These are phyloP conservation scores for Drosophila sordidula DNA, from an alignment of 2,888 invertebrate species.

Conservation along the genomic window DNA sequence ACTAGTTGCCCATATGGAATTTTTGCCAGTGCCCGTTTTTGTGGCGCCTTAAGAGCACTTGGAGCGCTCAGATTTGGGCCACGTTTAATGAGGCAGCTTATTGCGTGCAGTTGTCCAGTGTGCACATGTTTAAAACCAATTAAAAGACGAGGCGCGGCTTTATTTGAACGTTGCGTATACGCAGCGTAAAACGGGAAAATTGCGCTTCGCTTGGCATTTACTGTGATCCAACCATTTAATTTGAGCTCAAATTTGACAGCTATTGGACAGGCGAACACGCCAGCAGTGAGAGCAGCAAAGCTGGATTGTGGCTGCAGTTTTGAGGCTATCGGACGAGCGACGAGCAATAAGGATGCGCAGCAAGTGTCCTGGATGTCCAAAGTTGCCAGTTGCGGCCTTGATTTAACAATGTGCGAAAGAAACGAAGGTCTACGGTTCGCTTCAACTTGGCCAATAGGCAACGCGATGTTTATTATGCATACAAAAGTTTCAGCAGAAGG, in stretches of 20 bases:
- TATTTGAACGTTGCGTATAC: constrained; percentile 41
- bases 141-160: constrained; percentile 29
- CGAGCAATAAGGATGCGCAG: constrained; percentile 19
- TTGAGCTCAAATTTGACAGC: constrained; percentile 72
- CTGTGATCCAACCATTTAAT: constrained; percentile 54
- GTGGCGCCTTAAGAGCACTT: constrained; percentile 44
- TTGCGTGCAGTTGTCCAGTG: constrained; percentile 14
- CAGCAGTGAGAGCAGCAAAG: background rate
- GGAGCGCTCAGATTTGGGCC: constrained; percentile 44
- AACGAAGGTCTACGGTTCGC: background rate
- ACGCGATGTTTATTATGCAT: background rate
- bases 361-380: constrained; percentile 4
- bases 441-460: constrained; percentile 10
- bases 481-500: background rate
- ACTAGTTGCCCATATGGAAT: constrained; percentile 28
- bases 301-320: constrained; percentile 44
- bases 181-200: constrained; percentile 29
- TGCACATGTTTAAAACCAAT: constrained; percentile 32
- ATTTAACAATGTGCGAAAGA: constrained; percentile 15
- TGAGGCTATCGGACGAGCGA: constrained; percentile 33
- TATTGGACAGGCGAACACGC: constrained; percentile 58
- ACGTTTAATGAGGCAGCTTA: constrained; percentile 41
- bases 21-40: constrained; percentile 22
- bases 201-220: constrained; percentile 31
- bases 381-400: constrained; percentile 19